Base-by-base conservation (phyloP, 2,797 vertebrate species). In the Linurgus olivaceus region DNA sequence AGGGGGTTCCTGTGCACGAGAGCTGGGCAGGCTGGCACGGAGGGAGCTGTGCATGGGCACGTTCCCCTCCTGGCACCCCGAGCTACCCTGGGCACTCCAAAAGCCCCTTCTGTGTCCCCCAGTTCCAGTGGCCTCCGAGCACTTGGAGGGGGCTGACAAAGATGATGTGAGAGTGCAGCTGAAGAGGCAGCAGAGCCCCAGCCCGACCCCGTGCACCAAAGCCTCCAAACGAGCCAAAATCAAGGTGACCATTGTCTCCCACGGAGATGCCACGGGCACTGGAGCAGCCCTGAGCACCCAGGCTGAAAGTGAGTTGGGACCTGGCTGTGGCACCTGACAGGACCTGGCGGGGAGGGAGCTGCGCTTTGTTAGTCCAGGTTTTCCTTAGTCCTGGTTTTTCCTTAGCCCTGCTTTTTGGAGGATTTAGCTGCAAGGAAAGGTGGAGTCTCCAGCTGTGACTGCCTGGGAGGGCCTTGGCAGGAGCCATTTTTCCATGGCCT, bases 201-300 rank as follows among this genome's bases (percentile, higher is more conserved):
- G 99, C 97, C 99, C 98, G 42, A 98, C 98, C 28, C 97, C 92
- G 83, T 90, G 97, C 68, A 38, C 65, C 84, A 99, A 99, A 94
- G 48, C 98, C 51, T 98, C 99, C 94, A 99, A 99, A 97, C 98
- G 99, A 93, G 99, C 99, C 55, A 99, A 99, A 98, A 99, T 99
- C 97, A 99, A 99, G 98, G 99, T 99, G 97, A 99, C 99, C 93
- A 99, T 99, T 72, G 98, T 99, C 87, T 99, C 99, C 73, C 99
- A 99, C 57, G 98, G 98, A 17, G 99, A 99, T 54, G 87, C 98
- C 33, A 84, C 98, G 58, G 98, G 98, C 85, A 93, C 97, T 6
- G 79, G 97, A 80, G 85, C 97, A 45, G 97, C 97, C 91, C 97
- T 98, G 54, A 79, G 96, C 76, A 92, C 81, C 40, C 77, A 97